Base-by-base conservation (phyloP, 2,888 invertebrate genomes). In the Odontocolon sp. region DNA sequence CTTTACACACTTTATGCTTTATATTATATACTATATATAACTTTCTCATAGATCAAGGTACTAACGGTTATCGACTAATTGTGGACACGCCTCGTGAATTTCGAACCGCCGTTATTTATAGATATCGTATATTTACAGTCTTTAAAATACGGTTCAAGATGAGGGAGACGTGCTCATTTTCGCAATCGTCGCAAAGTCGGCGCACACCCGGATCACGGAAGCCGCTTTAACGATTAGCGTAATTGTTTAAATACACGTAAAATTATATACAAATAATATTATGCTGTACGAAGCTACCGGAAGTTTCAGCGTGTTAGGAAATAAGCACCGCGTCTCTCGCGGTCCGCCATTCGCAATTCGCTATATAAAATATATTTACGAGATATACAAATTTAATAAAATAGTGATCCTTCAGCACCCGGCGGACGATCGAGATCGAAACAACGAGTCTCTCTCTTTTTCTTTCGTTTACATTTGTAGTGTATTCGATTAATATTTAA, bases 71-170 rank as follows among this genome's bases (percentile, higher is more conserved):
- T 68, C 77, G 72, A 72, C 68, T 68, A 71, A 63, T 50, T 28
- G 45, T 45, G 11, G 36, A 64, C 23, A 40, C 67, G n/a, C 26
- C 26, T 26, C 28, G 36, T 16, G 9, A 21, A 8, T 3, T 11
- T 56, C 71, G 57, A 64, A 45, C 26, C 47, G 40, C 21, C 50
- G n/a, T 45, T 61, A 36, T 31, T 63, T 56, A 64, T 67, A 14
- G 40, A 54, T 61, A 56, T 54, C 14, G 33, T 50, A 59, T 77
- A 77, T 77, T 68, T 77, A 77, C 77, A 77, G 77, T 77, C 77
- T 77, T 77, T 68, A 77, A 63, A 31, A 28, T 70, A 64, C 68
- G 38, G 26, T 63, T 56, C 71, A 67, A 68, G 40, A 26, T 31
- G 23, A 45, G 45, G 23, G 42, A 33, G 18, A 57, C 14, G 31